Evolutionary conservation across 2,113 vertebrate genomes (phyloP).

Genomic region (Arvicanthis niloticus): DNA sequence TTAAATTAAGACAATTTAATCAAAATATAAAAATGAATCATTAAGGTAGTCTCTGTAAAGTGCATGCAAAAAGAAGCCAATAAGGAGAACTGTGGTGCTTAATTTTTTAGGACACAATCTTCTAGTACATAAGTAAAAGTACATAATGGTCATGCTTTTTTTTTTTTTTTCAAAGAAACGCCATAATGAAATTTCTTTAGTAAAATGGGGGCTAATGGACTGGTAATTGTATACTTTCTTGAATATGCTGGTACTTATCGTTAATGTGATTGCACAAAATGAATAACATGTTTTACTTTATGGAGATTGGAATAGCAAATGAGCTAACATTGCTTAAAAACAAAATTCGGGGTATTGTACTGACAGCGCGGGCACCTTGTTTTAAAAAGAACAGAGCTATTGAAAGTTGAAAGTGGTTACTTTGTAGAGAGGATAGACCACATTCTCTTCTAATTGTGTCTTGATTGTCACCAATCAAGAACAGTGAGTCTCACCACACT

Average conservation of each 20-base stretch:
- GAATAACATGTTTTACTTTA: slow-evolving; percentile 58
- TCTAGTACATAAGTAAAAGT: slow-evolving; percentile 66
- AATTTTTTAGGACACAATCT: slow-evolving; percentile 66
- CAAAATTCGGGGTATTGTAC: neutral
- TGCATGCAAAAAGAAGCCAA: slow-evolving; percentile 31
- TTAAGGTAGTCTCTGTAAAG: slow-evolving; percentile 25
- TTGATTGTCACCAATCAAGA: neutral
- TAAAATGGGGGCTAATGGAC: slow-evolving; percentile 71
- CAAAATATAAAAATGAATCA: slow-evolving; percentile 65
- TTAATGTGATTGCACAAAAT: slow-evolving; percentile 65
- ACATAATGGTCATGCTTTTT: slow-evolving; percentile 23
- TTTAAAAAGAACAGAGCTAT: slow-evolving; percentile 44
- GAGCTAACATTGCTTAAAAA: slow-evolving; percentile 60
- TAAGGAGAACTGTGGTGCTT: slow-evolving; percentile 42
- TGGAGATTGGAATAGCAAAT: slow-evolving; percentile 64
- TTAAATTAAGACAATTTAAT: slow-evolving; percentile 67
- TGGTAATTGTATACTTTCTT: slow-evolving; percentile 68
- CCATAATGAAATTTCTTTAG: slow-evolving; percentile 66
- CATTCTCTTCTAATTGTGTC: slow-evolving; percentile 31
- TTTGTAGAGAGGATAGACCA: slow-evolving; percentile 36
- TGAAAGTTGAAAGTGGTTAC: neutral
- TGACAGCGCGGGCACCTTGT: neutral
- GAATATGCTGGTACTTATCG: slow-evolving; percentile 59
- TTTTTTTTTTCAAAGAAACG: slow-evolving; percentile 51
- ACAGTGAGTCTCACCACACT: neutral